Conservation (phyloP, 2,113 vertebrate genomes). For the Myotis lucifugus region DNA sequence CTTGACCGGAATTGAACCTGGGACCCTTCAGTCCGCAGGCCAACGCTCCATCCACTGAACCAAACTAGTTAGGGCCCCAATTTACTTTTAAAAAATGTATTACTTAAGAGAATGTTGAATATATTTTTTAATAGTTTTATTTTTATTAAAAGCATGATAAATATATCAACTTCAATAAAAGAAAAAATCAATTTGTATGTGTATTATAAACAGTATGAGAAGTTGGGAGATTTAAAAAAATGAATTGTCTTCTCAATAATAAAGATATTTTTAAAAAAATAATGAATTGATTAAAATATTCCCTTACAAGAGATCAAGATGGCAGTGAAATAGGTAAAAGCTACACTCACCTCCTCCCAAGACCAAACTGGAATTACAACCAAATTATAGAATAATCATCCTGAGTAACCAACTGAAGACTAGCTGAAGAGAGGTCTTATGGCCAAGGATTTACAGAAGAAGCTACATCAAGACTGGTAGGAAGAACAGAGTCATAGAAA, state of each 20-base stretch:
- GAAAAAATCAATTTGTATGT: not conserved
- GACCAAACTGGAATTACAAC: not conserved
- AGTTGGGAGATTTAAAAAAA: not conserved
- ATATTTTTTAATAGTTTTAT: not conserved
- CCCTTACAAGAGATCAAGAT: not conserved
- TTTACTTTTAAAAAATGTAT: constrained; percentile 7
- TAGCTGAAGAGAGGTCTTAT: not conserved
- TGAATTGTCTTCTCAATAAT: not conserved
- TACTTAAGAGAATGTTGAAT: not conserved
- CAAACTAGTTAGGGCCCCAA: not conserved
- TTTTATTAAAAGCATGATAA: constrained; percentile 10
- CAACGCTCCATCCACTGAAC: no score
- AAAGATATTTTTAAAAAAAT: no score
- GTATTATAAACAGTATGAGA: not conserved
- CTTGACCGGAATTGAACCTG: no score
- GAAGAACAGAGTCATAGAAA: not conserved
- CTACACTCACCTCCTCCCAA: not conserved
- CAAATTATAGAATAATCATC: not conserved
- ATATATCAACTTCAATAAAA: constrained; percentile 5
- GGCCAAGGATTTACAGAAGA: not conserved
- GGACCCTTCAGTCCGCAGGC: no score
- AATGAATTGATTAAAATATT: not conserved
- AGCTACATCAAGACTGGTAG: not conserved
- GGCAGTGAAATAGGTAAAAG: not conserved
- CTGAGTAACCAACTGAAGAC: not conserved